Base-by-base conservation (phyloP, 2,888 invertebrate genomes). In the Tridacna crocea region DNA sequence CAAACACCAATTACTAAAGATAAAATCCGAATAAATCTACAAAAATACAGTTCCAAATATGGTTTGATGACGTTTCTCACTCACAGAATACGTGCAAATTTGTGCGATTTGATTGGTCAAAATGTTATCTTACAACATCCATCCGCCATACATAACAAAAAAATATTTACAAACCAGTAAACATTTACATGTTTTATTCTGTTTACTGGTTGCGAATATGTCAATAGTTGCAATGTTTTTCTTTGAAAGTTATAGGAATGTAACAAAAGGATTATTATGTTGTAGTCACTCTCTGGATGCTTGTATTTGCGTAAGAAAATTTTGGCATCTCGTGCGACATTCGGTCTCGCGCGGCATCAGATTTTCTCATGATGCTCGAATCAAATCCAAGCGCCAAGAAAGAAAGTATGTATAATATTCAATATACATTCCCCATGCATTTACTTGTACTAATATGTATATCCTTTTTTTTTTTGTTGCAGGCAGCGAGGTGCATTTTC, bases 401-500 rank as follows among this genome's bases (percentile, higher is more conserved):
- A 55, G n/a, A 3, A 55, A 19, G 4, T 19, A 19, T 4, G 10
- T 10, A 55, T 55, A n/a, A 1, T 19, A 55, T 55, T 55, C 17
- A 17, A 55, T n/a, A n/a, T 55, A 55, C n/a, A 55, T 55, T 55
- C 17, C 2, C 2, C 10, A n/a, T 55, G 10, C n/a, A 55, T 55
- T n/a, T 55, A 55, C 55, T 55, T 10, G 55, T n/a, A 55, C 55
- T 17, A 2, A 19, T n/a, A 19, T n/a, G n/a, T n/a, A n/a, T n/a
- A 55, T n/a, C 55, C 10, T 17, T 4, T 26, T 22, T 26, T 13
- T 26, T 27, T 1, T 26, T 10, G 3, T 68, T 46, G 19, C 68
- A 68, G 68, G 68, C 68, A 17, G 68, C 68, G 6, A 24, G 68
- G 46, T 68, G 68, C 19, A 68, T 47, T 46, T 68, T 68, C 47